Evolutionary conservation across 1,140 invertebrate genomes (phyloP).

Genomic region (Zaprionus ornatus): DNA sequence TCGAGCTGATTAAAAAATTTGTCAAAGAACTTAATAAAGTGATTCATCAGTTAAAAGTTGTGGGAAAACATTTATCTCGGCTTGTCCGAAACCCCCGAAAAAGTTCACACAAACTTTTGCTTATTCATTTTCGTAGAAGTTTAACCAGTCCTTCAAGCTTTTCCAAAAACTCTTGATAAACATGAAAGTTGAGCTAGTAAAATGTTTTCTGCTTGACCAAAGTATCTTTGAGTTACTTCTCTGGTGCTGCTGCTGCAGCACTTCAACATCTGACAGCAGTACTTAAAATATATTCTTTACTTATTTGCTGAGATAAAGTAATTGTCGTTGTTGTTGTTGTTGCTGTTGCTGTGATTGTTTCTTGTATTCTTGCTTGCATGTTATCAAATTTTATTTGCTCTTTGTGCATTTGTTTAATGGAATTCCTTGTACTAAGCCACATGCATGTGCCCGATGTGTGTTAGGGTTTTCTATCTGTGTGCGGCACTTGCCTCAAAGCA

Average conservation of each 20-base stretch:
- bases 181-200: conserved; percentile 46
- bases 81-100: conserved; percentile 10
- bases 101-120: conserved; percentile 3
- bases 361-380: neutral
- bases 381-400: conserved; percentile 58
- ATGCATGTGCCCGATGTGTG: conserved; percentile 11
- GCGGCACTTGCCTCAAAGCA: conserved; percentile 28
- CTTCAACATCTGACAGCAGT: conserved; percentile 38
- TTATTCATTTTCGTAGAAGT: conserved; percentile 21
- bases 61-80: conserved; percentile 19
- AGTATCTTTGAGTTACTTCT: conserved; percentile 41
- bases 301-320: conserved; percentile 48
- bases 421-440: conserved; percentile 46
- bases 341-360: conserved; percentile 12
- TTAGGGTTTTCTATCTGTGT: conserved; percentile 7
- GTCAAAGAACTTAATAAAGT: conserved; percentile 23
- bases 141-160: conserved; percentile 3
- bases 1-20: conserved; percentile 29
- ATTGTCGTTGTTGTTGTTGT: conserved; percentile 14
- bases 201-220: conserved; percentile 36
- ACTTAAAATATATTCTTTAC: conserved; percentile 57
- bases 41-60: conserved; percentile 39
- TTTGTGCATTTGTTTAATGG: conserved; percentile 59
- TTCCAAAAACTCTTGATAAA: conserved; percentile 49
- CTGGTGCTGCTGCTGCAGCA: conserved; percentile 27